Conservation (phyloP, 2,888 invertebrate genomes). For the Malthinus flaveolus region DNA sequence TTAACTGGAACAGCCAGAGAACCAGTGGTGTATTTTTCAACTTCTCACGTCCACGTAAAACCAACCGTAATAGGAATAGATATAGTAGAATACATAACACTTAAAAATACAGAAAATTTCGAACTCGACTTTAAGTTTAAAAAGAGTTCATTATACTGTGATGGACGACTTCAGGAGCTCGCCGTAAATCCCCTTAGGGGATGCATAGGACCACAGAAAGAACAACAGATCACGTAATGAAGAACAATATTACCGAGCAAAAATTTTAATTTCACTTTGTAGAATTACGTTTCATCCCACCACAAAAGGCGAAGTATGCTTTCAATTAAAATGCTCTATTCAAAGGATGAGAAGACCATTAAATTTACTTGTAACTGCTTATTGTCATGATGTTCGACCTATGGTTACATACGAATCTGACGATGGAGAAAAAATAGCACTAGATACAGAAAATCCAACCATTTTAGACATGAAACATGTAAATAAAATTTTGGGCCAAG, state of each 20-base stretch:
- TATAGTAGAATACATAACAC: constrained; percentile 51
- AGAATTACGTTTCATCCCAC: constrained; percentile 62
- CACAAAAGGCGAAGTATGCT: constrained; percentile 59
- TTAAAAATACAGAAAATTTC: constrained; percentile 62
- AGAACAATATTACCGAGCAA: neutral
- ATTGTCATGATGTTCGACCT: constrained; percentile 59
- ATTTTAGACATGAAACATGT: constrained; percentile 53
- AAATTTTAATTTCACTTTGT: constrained; percentile 28
- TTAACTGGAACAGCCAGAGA: constrained; percentile 67
- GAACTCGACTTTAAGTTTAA: constrained; percentile 58
- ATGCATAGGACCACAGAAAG: constrained; percentile 54
- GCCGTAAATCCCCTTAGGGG: constrained; percentile 59
- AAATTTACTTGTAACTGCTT: constrained; percentile 58
- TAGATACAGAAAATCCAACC: constrained; percentile 45
- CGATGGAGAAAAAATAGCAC: constrained; percentile 36
- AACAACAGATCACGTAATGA: constrained; percentile 59
- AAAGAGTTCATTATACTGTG: constrained; percentile 60
- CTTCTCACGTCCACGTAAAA: constrained; percentile 62
- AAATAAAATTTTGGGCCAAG: constrained; percentile 17
- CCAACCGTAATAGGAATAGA: constrained; percentile 65
- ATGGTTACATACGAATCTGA: constrained; percentile 54
- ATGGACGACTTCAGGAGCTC: constrained; percentile 59
- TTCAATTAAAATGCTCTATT: constrained; percentile 61
- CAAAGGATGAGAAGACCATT: constrained; percentile 59
- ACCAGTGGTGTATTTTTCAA: constrained; percentile 64